Evolutionary conservation across 1,140 invertebrate genomes (phyloP).

Genomic region (Hormaphis cornu): DNA sequence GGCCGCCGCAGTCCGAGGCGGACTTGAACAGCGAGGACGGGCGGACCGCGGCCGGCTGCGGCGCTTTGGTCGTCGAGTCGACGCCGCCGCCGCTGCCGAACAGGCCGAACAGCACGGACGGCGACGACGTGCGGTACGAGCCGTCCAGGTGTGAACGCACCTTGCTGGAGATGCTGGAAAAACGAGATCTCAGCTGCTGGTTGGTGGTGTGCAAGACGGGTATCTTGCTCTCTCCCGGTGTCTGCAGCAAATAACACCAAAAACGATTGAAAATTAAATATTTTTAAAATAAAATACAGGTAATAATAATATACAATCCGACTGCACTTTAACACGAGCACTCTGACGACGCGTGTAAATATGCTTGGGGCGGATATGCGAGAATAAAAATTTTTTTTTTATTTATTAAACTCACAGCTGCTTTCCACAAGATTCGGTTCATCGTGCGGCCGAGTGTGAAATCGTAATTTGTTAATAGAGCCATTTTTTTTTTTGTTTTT

Average conservation of each 20-base stretch:
- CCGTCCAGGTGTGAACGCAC: constrained; percentile 38
- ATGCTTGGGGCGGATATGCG: no score
- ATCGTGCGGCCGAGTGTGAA: no score
- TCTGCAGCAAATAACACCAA: constrained; percentile 39
- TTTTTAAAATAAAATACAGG: no score
- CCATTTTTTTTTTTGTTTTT: no score
- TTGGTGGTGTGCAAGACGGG: constrained; percentile 38
- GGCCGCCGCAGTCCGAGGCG: constrained; percentile 8
- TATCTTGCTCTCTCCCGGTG: constrained; percentile 41
- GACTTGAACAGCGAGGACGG: constrained; percentile 34
- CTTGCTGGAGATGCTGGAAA: constrained; percentile 38
- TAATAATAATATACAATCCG: no score
- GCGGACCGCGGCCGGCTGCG: constrained; percentile 1
- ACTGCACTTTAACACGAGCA: no score
- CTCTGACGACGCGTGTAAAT: no score
- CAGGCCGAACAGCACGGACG: constrained; percentile 35
- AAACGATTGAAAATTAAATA: background rate
- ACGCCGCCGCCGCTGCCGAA: constrained; percentile 31
- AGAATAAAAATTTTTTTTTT: no score
- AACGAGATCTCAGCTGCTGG: constrained; percentile 35
- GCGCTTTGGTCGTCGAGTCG: background rate
- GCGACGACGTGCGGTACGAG: constrained; percentile 34
- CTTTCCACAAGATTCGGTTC: no score
- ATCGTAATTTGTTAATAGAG: no score
- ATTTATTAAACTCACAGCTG: no score